Conservation (phyloP, 2,113 vertebrate species). For the Gobius niger region DNA sequence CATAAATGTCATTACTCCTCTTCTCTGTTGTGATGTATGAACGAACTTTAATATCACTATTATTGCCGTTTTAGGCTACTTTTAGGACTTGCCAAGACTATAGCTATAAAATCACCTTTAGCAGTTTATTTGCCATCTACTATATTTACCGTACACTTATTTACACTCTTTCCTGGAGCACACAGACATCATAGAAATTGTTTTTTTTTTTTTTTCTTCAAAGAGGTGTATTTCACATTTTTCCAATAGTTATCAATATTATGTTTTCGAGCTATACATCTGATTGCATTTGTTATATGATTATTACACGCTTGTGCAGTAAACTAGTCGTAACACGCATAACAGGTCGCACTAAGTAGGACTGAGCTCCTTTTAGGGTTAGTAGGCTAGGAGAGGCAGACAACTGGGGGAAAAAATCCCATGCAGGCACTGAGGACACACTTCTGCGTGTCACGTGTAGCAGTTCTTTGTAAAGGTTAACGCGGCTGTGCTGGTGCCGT, state of each 20-base stretch:
- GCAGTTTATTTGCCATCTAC: too few species aligned
- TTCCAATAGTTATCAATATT: background rate
- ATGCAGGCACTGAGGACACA: constrained; percentile 56
- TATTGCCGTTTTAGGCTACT: background rate
- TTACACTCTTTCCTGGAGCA: too few species aligned
- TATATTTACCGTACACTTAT: too few species aligned
- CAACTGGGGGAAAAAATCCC: constrained; percentile 51
- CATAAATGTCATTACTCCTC: background rate
- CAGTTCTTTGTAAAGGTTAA: constrained; percentile 76
- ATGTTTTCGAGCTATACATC: background rate
- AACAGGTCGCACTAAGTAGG: background rate
- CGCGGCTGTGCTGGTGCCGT: constrained; percentile 46
- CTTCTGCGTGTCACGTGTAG: constrained; percentile 77
- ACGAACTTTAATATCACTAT: background rate
- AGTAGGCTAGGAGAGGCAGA: constrained; percentile 51
- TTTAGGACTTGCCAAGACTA: too few species aligned
- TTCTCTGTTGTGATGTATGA: background rate
- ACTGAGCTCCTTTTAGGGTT: constrained; percentile 37
- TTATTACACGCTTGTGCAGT: background rate
- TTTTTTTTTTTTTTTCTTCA: too few species aligned
- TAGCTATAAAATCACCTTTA: too few species aligned
- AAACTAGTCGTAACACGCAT: too few species aligned
- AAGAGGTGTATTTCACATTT: too few species aligned
- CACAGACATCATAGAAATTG: too few species aligned
- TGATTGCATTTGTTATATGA: background rate